Evolutionary conservation across 2,888 invertebrate genomes (phyloP).

Genomic region (Petrolisthes cinctipes): DNA sequence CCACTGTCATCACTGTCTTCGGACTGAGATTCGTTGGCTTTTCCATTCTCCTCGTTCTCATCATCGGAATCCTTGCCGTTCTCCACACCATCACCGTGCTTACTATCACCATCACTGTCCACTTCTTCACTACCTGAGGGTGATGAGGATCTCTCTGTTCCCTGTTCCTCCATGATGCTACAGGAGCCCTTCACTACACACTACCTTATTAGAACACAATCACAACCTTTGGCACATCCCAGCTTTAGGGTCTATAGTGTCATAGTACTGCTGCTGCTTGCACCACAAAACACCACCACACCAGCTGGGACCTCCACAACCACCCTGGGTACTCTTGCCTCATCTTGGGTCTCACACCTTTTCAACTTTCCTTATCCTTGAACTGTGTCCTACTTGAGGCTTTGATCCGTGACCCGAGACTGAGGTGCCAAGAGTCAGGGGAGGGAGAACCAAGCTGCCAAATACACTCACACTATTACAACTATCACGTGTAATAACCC

Average conservation of each 20-base stretch:
- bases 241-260: neutral
- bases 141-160: constrained; percentile 38
- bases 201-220: neutral
- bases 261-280: neutral
- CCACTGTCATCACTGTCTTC: constrained; percentile 36
- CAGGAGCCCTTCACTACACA: neutral
- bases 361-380: constrained; percentile 54
- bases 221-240: neutral
- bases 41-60: constrained; percentile 38
- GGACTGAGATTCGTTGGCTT: constrained; percentile 29
- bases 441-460: neutral
- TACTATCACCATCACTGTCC: constrained; percentile 51
- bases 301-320: neutral
- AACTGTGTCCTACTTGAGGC: constrained; percentile 29
- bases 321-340: constrained; percentile 34
- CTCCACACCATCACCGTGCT: constrained; percentile 38
- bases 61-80: constrained; percentile 45
- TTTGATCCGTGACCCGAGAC: neutral
- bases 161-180: constrained; percentile 33
- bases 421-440: neutral
- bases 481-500: constrained; percentile 1
- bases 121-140: constrained; percentile 53
- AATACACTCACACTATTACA: neutral
- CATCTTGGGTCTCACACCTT: constrained; percentile 31
- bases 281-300: neutral